phyloP scores from a whole-genome alignment of 2,113 vertebrate genomes.

The Erythrolamprus reginae region DNA sequence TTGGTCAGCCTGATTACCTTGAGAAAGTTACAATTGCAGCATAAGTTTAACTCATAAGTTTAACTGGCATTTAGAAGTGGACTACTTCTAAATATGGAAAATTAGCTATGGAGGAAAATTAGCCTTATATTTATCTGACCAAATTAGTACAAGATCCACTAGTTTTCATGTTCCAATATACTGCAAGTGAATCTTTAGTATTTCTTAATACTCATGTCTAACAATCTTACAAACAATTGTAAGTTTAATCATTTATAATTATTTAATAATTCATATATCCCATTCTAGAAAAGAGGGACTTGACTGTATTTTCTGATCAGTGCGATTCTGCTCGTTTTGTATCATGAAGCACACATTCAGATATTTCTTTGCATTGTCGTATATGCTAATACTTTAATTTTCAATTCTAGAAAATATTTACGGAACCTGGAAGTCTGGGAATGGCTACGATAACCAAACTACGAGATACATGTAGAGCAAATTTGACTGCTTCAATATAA shows the following conservation, averaged over 20 bases:
- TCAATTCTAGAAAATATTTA: constrained; percentile 83
- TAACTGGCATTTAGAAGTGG: not conserved
- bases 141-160: not conserved
- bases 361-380: too few species aligned
- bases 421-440: constrained; percentile 83
- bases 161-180: not conserved
- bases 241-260: not conserved
- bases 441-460: constrained; percentile 78
- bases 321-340: not conserved
- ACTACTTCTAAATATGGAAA: not conserved
- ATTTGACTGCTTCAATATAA: constrained; percentile 70
- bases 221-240: not conserved
- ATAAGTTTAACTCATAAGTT: not conserved
- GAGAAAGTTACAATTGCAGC: not conserved
- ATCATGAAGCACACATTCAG: not conserved
- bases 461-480: constrained; percentile 74
- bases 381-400: constrained; percentile 14
- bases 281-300: not conserved
- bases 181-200: not conserved
- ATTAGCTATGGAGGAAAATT: not conserved
- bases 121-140: not conserved
- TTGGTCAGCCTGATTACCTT: not conserved
- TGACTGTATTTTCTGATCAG: not conserved
- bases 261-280: not conserved
- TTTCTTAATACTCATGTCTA: not conserved